phyloP scores from a whole-genome alignment of 2,797 vertebrate species.

The Gambusia yucatana region DNA sequence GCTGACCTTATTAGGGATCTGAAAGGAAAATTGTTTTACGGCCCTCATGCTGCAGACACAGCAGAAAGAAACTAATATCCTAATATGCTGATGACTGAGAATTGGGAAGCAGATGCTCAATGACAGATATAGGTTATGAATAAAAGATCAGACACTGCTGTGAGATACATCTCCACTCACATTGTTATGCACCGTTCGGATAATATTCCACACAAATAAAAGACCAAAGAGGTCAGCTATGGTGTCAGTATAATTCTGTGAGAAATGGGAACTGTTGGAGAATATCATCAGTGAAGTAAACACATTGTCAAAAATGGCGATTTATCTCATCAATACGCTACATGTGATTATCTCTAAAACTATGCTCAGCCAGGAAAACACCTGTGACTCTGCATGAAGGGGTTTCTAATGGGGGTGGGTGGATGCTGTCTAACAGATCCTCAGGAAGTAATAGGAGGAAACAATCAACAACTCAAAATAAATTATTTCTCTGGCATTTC shows the following conservation, averaged over 20 bases:
- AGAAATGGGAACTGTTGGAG: slow-evolving; percentile 26
- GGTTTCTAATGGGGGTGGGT: not conserved
- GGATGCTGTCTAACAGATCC: slow-evolving; percentile 2
- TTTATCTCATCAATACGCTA: slow-evolving; percentile 26
- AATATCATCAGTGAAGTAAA: slow-evolving; percentile 38
- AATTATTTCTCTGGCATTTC: not conserved
- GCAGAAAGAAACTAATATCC: slow-evolving; percentile 58
- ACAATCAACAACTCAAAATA: not conserved
- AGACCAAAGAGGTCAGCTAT: slow-evolving; percentile 44
- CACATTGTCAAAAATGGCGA: slow-evolving; percentile 31
- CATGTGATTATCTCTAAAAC: slow-evolving; percentile 11
- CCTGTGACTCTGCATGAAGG: slow-evolving; percentile 8
- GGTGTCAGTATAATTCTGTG: slow-evolving; percentile 25
- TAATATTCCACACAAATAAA: slow-evolving; percentile 44
- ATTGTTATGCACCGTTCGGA: slow-evolving; percentile 47
- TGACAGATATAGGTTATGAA: slow-evolving; percentile 58
- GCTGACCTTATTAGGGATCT: slow-evolving; percentile 48
- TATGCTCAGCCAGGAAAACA: slow-evolving; percentile 1
- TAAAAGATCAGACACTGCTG: slow-evolving; percentile 66
- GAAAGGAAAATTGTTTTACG: slow-evolving; percentile 40
- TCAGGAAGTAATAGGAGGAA: not conserved
- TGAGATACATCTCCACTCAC: slow-evolving; percentile 44
- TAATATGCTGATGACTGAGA: slow-evolving; percentile 61
- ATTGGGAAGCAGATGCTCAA: slow-evolving; percentile 36
- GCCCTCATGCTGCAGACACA: slow-evolving; percentile 23